Percentiles rank a stretch among this genome's conserved stretches.
Conservation (phyloP, 2,797 vertebrate genomes). For the Poecile montanus region DNA sequence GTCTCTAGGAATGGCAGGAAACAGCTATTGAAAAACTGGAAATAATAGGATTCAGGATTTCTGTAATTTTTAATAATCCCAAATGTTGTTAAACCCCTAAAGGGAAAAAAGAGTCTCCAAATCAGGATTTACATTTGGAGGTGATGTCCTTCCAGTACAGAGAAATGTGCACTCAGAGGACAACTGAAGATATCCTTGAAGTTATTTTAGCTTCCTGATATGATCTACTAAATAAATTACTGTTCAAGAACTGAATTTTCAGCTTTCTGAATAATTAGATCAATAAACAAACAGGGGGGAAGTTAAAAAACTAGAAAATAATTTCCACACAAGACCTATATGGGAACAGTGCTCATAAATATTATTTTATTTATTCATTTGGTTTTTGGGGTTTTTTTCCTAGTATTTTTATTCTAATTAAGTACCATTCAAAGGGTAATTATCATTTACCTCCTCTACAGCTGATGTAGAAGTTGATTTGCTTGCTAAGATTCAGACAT, state of each 20-base stretch:
- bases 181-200: background rate
- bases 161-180: background rate
- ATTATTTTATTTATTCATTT: background rate
- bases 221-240: background rate
- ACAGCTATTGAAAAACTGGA: background rate
- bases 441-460: background rate
- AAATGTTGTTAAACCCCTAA: background rate
- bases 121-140: background rate
- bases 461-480: background rate
- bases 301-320: background rate
- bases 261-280: background rate
- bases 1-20: background rate
- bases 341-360: background rate
- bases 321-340: background rate
- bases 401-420: background rate
- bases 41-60: background rate
- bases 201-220: background rate
- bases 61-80: background rate
- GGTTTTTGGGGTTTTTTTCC: background rate
- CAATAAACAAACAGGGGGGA: fast-evolving
- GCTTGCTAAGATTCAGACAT: background rate
- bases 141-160: background rate
- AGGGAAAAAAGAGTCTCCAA: background rate
- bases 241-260: background rate
- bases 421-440: background rate